A percentile compares a stretch with the other conserved stretches of the same genome.
Evolutionary conservation across 1,140 invertebrate species (phyloP).

Genomic region (Cataglyphis hispanica): DNA sequence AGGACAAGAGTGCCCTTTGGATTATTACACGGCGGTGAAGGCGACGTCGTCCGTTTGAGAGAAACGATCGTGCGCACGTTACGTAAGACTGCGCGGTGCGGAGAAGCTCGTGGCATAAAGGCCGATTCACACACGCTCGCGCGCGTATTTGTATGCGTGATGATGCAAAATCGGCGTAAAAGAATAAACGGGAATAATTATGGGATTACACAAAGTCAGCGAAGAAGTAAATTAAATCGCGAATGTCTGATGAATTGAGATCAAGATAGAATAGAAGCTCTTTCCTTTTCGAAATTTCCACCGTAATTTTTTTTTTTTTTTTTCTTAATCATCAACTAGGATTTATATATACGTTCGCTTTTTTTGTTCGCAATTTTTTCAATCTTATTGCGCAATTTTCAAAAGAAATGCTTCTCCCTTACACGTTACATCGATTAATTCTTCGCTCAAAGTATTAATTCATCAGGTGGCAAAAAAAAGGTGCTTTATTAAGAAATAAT

Average conservation of each 20-base stretch:
- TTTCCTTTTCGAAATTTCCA: no score
- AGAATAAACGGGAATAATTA: conserved; percentile 61
- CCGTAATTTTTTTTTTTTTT: background rate
- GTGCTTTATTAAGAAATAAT: background rate
- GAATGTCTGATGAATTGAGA: background rate
- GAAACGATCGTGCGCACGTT: conserved; percentile 66
- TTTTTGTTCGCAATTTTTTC: background rate
- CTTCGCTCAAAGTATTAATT: background rate
- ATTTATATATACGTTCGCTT: background rate
- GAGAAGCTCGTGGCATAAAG: conserved; percentile 68
- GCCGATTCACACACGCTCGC: conserved; percentile 32
- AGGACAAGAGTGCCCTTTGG: conserved; percentile 66
- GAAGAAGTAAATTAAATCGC: background rate
- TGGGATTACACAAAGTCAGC: conserved; percentile 38
- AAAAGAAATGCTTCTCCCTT: background rate
- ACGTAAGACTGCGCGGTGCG: conserved; percentile 64
- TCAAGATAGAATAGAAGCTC: background rate
- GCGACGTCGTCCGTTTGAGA: conserved; percentile 58
- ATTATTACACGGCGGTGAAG: conserved; percentile 41
- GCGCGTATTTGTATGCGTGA: background rate
- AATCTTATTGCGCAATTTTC: conserved; percentile 6
- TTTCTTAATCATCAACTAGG: background rate
- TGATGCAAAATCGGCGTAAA: conserved; percentile 53
- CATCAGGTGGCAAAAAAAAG: background rate
- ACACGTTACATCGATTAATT: background rate